Base-by-base conservation (phyloP, 1,140 invertebrate genomes). In the Amphibalanus amphitrite region DNA sequence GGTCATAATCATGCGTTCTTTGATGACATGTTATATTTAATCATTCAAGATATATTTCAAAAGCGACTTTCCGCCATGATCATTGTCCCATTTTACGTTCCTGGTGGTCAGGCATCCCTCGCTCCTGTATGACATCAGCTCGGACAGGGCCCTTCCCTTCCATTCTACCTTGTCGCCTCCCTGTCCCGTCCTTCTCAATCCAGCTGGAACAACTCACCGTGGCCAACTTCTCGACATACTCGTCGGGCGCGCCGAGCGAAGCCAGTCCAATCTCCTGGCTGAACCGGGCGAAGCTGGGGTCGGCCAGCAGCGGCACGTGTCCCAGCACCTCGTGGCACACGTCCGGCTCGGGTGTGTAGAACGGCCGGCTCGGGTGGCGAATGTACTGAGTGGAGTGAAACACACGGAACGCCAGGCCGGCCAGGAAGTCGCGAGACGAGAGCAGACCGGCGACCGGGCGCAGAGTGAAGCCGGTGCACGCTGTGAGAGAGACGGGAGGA, bases 341-440 rank as follows among this genome's bases (percentile, higher is more conserved):
- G 79, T 99, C 96, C 47, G 97, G 97, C 82, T 99, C 97, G 0
- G 97, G 97, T 0, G 97, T 99, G 82, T 99, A 99, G 73, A 95
- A 86, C 0, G 97, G 97, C 75, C 86, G 87, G 71, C 92, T 97
- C 69, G 88, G 85, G 80, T 99, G 97, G 3, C 97, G 84, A 73
- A 99, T 98, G 80, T 99, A 99, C 82, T 99, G 97, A 0, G 97
- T 99, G 59, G 93, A 97, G 80, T 99, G 97, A 82, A 99, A 99
- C 25, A 99, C 96, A 29, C 97, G 84, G 82, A 99, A 99, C 0
- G 97, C 97, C 20, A 99, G 80, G 0, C 97, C 96, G 29, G 96
- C 96, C 17, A 99, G 82, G 80, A 99, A 99, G 80, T 99, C 97
- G 25, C 97, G 85, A 0, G 97, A 98, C 13, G 95, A 97, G 0